Evolutionary conservation across 2,797 vertebrate genomes (phyloP).

Genomic region (Taeniopygia guttata): DNA sequence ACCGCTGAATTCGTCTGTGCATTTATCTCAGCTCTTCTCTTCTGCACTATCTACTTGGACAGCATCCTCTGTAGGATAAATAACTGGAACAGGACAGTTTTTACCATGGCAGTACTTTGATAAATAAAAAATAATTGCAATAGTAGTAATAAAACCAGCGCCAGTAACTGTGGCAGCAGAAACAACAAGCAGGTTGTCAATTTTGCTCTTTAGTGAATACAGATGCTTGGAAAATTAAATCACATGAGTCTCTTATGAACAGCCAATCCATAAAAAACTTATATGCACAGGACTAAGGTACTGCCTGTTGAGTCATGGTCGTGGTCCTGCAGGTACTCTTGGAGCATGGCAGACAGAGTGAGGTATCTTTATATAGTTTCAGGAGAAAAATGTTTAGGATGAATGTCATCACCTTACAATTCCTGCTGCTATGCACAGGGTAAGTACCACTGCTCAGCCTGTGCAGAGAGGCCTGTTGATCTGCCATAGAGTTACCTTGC

Average conservation of each 20-base stretch:
- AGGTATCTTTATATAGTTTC: background rate
- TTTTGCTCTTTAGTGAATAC: background rate
- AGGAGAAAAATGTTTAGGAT: background rate
- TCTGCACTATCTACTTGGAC: background rate
- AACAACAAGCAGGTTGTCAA: background rate
- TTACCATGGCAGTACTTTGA: background rate
- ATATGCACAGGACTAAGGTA: background rate
- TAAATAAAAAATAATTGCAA: background rate
- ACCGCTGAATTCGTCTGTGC: background rate
- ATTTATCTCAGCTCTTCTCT: background rate
- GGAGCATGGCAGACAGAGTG: background rate
- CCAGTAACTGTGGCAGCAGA: background rate
- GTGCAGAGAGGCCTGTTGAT: background rate
- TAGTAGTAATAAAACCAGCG: background rate
- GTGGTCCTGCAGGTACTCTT: background rate
- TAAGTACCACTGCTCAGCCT: background rate
- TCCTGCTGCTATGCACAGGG: background rate
- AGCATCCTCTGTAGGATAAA: background rate
- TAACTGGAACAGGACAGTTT: background rate
- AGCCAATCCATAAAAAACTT: background rate
- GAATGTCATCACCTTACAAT: background rate
- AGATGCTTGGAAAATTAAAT: background rate
- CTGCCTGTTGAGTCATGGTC: accelerated
- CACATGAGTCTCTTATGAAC: background rate
- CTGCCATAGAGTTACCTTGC: background rate